phyloP scores from a whole-genome alignment of 2,113 vertebrate genomes.

The Rallus limicola region DNA sequence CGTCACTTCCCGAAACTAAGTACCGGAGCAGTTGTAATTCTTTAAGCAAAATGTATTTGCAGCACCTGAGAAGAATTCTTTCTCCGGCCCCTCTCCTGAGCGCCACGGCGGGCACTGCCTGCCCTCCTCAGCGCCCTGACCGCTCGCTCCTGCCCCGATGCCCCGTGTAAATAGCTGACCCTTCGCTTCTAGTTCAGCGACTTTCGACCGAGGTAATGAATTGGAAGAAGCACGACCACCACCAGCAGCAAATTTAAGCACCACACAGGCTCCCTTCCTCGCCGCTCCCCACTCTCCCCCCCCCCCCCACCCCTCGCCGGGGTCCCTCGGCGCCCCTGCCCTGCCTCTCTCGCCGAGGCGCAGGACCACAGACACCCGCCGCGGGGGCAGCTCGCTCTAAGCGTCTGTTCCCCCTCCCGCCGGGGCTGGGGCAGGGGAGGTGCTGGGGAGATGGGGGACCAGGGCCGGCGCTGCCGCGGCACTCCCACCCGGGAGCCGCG shows the following conservation, averaged over 20 bases:
- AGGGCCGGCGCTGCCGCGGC: not conserved
- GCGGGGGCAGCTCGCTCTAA: not conserved
- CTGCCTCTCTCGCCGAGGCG: not conserved
- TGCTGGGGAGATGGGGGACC: rapidly evolving
- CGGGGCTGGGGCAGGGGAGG: not conserved
- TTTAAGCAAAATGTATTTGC: not conserved
- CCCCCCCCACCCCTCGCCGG: not conserved
- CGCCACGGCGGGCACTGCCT: not conserved
- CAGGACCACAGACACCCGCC: not conserved
- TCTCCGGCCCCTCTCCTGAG: not conserved
- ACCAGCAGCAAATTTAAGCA: not conserved
- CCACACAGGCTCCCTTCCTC: not conserved
- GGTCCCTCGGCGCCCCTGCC: not conserved
- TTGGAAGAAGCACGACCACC: not conserved
- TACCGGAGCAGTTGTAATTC: not conserved
- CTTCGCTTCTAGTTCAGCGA: conserved; percentile 47
- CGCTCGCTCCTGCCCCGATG: not conserved
- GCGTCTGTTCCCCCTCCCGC: too few species aligned
- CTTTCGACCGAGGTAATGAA: conserved; percentile 18
- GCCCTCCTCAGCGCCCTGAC: not conserved
- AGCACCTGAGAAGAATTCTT: not conserved
- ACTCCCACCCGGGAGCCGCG: not conserved
- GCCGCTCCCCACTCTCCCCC: not conserved
- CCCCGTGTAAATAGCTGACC: conserved; percentile 54
- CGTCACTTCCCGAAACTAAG: conserved; percentile 50